These are phyloP conservation scores for Doris montereyensis DNA, from an alignment of 2,888 invertebrate species.

Conservation along the genomic window DNA sequence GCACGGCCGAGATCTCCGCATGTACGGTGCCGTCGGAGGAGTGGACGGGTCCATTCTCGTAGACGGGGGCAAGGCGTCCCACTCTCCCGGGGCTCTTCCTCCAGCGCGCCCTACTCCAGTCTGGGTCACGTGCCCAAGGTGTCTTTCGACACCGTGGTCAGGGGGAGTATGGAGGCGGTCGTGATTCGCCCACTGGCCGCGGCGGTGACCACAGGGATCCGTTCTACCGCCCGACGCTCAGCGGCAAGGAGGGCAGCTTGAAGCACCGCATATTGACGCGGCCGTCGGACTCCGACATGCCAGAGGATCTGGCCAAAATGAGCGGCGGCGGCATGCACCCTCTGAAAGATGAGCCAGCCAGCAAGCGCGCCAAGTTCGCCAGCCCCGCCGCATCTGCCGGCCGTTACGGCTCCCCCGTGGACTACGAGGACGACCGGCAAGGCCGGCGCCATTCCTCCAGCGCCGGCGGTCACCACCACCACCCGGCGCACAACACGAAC, in stretches of 20 bases:
- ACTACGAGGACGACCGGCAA: background rate
- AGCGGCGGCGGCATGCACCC: constrained; percentile 1
- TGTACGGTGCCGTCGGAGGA: background rate
- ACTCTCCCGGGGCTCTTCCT: constrained; percentile 41
- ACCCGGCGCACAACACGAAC: background rate
- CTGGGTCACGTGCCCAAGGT: constrained; percentile 36
- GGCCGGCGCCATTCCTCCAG: background rate
- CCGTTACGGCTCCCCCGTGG: too few relatives aligned
- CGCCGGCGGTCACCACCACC: background rate
- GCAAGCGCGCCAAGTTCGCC: background rate
- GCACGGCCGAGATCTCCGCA: constrained; percentile 9
- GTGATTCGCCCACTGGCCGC: constrained; percentile 27
- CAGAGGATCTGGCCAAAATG: constrained; percentile 20
- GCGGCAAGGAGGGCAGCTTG: constrained; percentile 78
- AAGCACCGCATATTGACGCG: constrained; percentile 79
- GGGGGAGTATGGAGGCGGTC: constrained; percentile 40
- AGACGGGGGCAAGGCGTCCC: constrained; percentile 46
- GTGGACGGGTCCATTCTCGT: constrained; percentile 25
- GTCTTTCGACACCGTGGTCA: constrained; percentile 38
- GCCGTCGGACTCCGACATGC: constrained; percentile 68
- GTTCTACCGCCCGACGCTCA: constrained; percentile 46
- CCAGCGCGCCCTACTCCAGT: too few relatives aligned
- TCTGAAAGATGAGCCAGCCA: background rate
- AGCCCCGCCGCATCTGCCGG: background rate
- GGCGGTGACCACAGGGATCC: constrained; percentile 3